Conservation (phyloP, 2,113 vertebrate genomes). For the Channa maculata region DNA sequence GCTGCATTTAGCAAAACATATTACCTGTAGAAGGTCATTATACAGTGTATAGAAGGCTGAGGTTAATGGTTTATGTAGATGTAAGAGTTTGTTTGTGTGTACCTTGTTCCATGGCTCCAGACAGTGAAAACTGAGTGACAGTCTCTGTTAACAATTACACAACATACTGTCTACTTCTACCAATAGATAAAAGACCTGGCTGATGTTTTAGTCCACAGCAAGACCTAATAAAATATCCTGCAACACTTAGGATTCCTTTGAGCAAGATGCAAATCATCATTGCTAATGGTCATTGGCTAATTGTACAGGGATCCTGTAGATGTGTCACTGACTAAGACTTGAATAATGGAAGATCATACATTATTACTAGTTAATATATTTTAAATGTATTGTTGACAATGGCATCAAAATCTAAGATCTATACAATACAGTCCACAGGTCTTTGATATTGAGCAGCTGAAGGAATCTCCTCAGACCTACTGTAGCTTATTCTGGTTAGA, state of each 20-base stretch:
- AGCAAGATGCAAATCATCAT: constrained; percentile 5
- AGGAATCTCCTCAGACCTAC: too few species aligned
- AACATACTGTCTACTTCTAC: constrained; percentile 16
- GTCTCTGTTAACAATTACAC: constrained; percentile 40
- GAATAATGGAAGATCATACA: not conserved
- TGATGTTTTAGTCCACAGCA: not conserved
- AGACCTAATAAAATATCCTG: constrained; percentile 16
- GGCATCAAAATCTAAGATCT: too few species aligned
- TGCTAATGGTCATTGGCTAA: not conserved
- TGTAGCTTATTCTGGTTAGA: too few species aligned
- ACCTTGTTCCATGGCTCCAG: not conserved
- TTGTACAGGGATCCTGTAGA: not conserved
- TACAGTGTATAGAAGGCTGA: constrained; percentile 14
- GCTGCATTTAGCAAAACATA: constrained; percentile 37
- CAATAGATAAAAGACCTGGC: constrained; percentile 1
- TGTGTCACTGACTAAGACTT: not conserved
- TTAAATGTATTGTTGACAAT: not conserved
- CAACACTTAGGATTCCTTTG: constrained; percentile 27
- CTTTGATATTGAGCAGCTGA: too few species aligned
- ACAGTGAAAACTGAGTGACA: constrained; percentile 39
- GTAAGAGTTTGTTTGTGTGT: not conserved
- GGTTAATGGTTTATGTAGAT: constrained; percentile 51
- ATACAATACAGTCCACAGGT: too few species aligned
- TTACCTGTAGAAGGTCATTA: constrained; percentile 50
- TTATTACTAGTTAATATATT: not conserved